phyloP scores from a whole-genome alignment of 2,113 vertebrate species.

The Notothenia coriiceps region DNA sequence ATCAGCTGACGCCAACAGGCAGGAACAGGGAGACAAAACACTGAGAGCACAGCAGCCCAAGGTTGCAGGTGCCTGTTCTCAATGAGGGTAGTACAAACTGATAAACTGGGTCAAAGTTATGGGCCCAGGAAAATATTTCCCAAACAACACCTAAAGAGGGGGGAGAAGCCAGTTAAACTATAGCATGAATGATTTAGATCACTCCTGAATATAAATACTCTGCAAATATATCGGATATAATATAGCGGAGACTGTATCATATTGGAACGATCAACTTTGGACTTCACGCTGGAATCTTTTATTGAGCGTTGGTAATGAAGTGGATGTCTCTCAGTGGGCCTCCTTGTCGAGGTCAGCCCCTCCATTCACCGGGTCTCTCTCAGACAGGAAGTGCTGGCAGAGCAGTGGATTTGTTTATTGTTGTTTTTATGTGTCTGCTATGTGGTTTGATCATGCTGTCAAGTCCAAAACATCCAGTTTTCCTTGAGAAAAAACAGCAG shows the following conservation, averaged over 20 bases:
- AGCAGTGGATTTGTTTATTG: constrained; percentile 10
- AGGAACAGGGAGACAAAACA: too few relatives aligned
- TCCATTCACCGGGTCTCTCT: constrained; percentile 49
- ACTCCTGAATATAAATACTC: neutral
- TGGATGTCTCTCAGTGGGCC: constrained; percentile 38
- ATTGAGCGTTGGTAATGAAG: constrained; percentile 22
- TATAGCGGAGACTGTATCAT: neutral
- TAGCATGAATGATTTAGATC: neutral
- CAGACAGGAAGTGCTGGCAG: constrained; percentile 41
- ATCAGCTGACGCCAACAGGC: too few relatives aligned
- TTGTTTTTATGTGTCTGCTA: constrained; percentile 7
- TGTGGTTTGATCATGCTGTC: neutral
- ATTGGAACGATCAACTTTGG: neutral
- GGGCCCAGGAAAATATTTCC: too few relatives aligned
- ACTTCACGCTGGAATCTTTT: neutral
- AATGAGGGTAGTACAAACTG: too few relatives aligned
- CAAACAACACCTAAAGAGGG: too few relatives aligned
- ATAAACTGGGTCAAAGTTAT: too few relatives aligned
- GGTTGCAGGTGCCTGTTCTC: too few relatives aligned
- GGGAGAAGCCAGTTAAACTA: neutral
- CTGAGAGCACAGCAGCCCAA: too few relatives aligned
- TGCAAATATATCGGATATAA: neutral
- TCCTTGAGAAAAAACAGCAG: neutral
- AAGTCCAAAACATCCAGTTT: neutral
- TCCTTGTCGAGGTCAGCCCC: constrained; percentile 51